These are phyloP conservation scores for Drosophila eugracilis DNA, from an alignment of 1,140 invertebrate genomes.

Conservation along the genomic window DNA sequence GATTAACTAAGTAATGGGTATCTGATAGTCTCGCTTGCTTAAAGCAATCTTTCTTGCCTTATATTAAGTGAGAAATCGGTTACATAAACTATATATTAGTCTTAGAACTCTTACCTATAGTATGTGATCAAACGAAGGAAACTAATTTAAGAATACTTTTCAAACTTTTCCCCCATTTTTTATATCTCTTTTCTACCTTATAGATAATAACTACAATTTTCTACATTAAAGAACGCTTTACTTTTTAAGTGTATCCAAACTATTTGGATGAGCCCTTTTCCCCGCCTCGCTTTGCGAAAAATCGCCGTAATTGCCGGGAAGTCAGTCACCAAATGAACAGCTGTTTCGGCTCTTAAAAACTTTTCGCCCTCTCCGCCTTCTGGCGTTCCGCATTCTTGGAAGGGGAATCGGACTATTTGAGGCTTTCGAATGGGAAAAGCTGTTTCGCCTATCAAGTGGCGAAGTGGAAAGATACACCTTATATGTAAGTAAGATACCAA, in stretches of 20 bases:
- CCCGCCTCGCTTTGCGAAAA: not conserved
- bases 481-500: not conserved
- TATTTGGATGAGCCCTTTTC: not conserved
- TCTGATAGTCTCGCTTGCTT: no score
- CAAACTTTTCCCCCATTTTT: no score
- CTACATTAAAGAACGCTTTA: no score
- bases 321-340: conserved; percentile 38
- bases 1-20: no score
- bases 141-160: no score
- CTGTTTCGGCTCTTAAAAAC: conserved; percentile 40
- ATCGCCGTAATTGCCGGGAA: conserved; percentile 17
- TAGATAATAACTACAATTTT: no score
- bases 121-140: no score
- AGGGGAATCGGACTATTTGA: conserved; percentile 26
- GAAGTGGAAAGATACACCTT: not conserved
- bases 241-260: not conserved
- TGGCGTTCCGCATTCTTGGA: conserved; percentile 32
- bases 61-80: no score
- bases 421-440: conserved; percentile 16
- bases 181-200: no score
- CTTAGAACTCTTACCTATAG: no score
- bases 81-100: no score
- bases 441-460: conserved; percentile 25
- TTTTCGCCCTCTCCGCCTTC: conserved; percentile 14
- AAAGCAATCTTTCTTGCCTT: no score